phyloP scores from a whole-genome alignment of 2,888 invertebrate genomes.

The Chorisops tibialis region DNA sequence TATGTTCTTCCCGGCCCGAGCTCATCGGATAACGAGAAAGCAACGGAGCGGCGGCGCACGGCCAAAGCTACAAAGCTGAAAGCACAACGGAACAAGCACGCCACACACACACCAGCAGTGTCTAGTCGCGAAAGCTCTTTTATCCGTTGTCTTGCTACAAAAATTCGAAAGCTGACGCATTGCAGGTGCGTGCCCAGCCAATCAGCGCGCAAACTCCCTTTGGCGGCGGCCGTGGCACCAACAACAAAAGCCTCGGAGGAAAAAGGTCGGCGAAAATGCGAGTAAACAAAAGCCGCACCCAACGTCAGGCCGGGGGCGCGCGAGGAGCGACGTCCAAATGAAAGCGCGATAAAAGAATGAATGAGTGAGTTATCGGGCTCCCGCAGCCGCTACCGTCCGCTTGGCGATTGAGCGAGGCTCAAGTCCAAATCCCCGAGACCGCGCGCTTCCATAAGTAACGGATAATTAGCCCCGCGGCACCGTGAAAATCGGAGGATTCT shows the following conservation, averaged over 20 bases:
- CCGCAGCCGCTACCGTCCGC: neutral
- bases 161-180: conserved; percentile 64
- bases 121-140: conserved; percentile 2
- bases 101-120: neutral
- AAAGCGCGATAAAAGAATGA: neutral
- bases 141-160: conserved; percentile 10
- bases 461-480: neutral
- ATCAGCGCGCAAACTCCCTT: conserved; percentile 60
- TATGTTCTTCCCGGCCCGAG: no score
- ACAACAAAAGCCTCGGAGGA: neutral
- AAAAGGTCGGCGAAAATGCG: conserved; percentile 50
- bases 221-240: neutral
- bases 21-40: no score
- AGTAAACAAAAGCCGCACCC: conserved; percentile 70
- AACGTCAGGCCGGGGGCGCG: conserved; percentile 45
- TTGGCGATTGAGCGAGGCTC: neutral
- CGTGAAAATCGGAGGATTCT: neutral
- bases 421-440: neutral
- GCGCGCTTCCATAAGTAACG: neutral
- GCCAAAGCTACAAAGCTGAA: no score
- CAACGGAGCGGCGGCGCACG: no score
- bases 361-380: no score
- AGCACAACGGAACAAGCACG: neutral
- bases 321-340: neutral
- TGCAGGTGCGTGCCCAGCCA: conserved; percentile 81